These are phyloP conservation scores for Anastrepha ludens DNA, from an alignment of 1,140 invertebrate species.

Conservation along the genomic window DNA sequence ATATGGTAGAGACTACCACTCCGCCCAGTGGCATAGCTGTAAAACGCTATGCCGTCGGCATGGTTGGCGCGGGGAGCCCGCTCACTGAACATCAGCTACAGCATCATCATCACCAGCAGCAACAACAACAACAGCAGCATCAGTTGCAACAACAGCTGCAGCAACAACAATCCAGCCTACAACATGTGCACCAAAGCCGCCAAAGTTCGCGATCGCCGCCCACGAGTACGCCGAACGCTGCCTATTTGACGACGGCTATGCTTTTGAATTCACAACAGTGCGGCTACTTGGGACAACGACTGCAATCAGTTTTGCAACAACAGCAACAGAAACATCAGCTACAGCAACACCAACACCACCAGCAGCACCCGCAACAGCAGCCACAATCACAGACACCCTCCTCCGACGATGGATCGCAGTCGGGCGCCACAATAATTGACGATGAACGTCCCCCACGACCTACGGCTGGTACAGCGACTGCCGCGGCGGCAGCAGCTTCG, in stretches of 20 bases:
- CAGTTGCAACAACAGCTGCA: constrained; percentile 59
- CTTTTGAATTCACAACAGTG: constrained; percentile 72
- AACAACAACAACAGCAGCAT: constrained; percentile 62
- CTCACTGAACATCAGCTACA: constrained; percentile 62
- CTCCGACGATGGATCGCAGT: constrained; percentile 72
- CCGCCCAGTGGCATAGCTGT: constrained; percentile 67
- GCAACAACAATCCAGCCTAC: constrained; percentile 23
- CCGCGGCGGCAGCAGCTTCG: constrained; percentile 78
- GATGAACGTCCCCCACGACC: constrained; percentile 63
- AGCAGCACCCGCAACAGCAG: constrained; percentile 60
- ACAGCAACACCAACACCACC: constrained; percentile 58
- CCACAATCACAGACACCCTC: constrained; percentile 67
- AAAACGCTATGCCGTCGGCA: constrained; percentile 61
- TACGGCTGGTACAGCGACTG: constrained; percentile 72
- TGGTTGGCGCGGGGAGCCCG: constrained; percentile 59
- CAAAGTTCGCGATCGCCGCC: constrained; percentile 60
- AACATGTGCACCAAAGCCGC: constrained; percentile 21
- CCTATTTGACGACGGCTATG: constrained; percentile 72
- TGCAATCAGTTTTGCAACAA: constrained; percentile 66
- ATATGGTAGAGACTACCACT: constrained; percentile 70
- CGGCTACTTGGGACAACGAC: constrained; percentile 69
- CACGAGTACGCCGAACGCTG: constrained; percentile 62
- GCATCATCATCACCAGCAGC: constrained; percentile 61
- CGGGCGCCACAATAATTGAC: constrained; percentile 67
- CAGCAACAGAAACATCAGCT: constrained; percentile 62